phyloP scores from a whole-genome alignment of 1,140 invertebrate genomes.

The Notospermus geniculatus region DNA sequence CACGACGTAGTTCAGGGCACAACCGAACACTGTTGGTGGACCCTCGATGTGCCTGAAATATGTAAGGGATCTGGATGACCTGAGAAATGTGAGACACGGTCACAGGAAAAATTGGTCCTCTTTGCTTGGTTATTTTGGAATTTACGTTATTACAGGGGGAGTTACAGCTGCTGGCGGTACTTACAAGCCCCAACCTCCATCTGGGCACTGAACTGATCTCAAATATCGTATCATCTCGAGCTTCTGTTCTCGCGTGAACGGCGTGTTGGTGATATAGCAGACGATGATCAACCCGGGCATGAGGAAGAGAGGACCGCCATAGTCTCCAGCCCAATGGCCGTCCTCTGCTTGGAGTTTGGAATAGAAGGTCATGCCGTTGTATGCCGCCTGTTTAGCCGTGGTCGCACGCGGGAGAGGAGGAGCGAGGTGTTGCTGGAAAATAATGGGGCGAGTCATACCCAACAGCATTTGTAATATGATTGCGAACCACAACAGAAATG shows the following conservation, averaged over 20 bases:
- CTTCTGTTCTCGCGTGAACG: constrained; percentile 33
- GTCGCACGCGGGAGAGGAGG: constrained; percentile 20
- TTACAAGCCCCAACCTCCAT: constrained; percentile 49
- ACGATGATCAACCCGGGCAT: constrained; percentile 45
- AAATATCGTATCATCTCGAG: constrained; percentile 46
- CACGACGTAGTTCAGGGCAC: constrained; percentile 42
- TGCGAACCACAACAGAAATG: too few species aligned
- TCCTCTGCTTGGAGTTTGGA: constrained; percentile 40
- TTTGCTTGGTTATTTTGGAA: too few species aligned
- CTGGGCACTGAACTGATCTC: constrained; percentile 41
- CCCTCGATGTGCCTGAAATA: constrained; percentile 46
- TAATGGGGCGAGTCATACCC: too few species aligned
- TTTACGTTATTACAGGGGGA: too few species aligned
- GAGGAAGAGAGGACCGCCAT: constrained; percentile 47
- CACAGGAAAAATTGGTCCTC: too few species aligned
- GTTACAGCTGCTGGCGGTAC: constrained; percentile 13
- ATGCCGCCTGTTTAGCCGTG: constrained; percentile 27
- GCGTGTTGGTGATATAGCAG: constrained; percentile 41
- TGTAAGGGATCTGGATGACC: not conserved
- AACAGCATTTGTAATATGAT: too few species aligned
- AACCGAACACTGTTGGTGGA: constrained; percentile 45
- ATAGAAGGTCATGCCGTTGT: constrained; percentile 42
- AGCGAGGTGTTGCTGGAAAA: too few species aligned
- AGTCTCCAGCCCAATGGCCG: constrained; percentile 49
- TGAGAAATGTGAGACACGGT: too few species aligned